Percentiles rank a stretch among this genome's conserved stretches.
Conservation (phyloP, 2,113 vertebrate species). For the Catharus bicknelli region DNA sequence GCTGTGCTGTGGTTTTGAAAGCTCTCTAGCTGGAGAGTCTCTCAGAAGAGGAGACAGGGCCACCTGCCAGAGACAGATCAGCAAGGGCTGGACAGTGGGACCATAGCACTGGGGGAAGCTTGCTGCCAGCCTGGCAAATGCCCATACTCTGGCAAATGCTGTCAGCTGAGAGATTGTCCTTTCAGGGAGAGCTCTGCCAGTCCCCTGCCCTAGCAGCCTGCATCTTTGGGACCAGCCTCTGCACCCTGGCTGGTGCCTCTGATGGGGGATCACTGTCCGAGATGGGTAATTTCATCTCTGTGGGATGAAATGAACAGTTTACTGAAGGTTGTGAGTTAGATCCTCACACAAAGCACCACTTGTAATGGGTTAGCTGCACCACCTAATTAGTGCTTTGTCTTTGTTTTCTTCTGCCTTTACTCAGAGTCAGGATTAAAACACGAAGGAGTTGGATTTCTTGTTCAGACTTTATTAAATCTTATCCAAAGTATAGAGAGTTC, state of each 20-base stretch:
- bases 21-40: neutral
- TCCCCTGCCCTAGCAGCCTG: neutral
- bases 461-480: too few species aligned
- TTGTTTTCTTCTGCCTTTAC: too few species aligned
- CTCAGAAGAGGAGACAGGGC: neutral
- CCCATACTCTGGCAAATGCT: neutral
- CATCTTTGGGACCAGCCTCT: accelerated
- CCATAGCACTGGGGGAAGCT: neutral
- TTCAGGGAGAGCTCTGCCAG: neutral
- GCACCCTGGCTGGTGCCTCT: accelerated
- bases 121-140: accelerated
- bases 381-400: too few species aligned
- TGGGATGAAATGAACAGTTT: neutral
- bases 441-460: too few species aligned
- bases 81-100: neutral
- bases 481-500: too few species aligned
- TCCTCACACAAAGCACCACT: too few species aligned
- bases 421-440: too few species aligned
- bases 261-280: accelerated
- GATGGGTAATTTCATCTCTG: neutral
- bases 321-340: too few species aligned
- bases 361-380: too few species aligned
- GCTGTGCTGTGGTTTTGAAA: neutral
- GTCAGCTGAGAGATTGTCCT: neutral
- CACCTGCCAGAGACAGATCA: neutral